Conservation (phyloP, 1,140 invertebrate genomes). For the Zophobas morio region DNA sequence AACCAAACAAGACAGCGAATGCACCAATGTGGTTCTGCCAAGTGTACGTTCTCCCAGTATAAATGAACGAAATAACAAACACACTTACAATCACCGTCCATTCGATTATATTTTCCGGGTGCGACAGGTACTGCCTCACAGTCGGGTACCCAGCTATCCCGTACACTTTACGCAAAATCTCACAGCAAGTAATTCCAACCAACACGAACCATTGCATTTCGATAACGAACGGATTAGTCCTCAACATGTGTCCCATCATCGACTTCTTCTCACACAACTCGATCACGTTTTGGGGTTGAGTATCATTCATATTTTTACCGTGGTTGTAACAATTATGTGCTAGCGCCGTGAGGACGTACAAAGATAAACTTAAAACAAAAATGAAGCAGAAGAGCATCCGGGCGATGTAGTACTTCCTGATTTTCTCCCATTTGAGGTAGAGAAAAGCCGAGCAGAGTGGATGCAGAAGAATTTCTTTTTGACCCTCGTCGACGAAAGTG, state of each 20-base stretch:
- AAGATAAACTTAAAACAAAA: constrained; percentile 83
- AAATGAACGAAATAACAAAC: constrained; percentile 85
- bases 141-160: constrained; percentile 84
- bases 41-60: constrained; percentile 80
- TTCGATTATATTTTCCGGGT: constrained; percentile 87
- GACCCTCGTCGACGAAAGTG: constrained; percentile 86
- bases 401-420: constrained; percentile 88
- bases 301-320: constrained; percentile 78
- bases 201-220: constrained; percentile 86
- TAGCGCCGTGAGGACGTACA: constrained; percentile 83
- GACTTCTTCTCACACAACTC: constrained; percentile 82
- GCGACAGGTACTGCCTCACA: constrained; percentile 83
- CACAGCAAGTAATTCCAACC: constrained; percentile 80
- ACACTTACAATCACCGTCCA: constrained; percentile 88
- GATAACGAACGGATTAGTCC: constrained; percentile 80
- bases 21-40: constrained; percentile 90
- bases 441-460: constrained; percentile 87
- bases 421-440: constrained; percentile 90
- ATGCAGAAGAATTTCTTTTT: constrained; percentile 86
- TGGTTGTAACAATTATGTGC: constrained; percentile 86
- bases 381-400: constrained; percentile 84
- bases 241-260: constrained; percentile 79
- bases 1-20: constrained; percentile 86
- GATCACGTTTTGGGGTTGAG: constrained; percentile 72
- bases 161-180: constrained; percentile 83